These are phyloP conservation scores for Tetragonisca angustula DNA, from an alignment of 2,888 invertebrate species.

Conservation along the genomic window DNA sequence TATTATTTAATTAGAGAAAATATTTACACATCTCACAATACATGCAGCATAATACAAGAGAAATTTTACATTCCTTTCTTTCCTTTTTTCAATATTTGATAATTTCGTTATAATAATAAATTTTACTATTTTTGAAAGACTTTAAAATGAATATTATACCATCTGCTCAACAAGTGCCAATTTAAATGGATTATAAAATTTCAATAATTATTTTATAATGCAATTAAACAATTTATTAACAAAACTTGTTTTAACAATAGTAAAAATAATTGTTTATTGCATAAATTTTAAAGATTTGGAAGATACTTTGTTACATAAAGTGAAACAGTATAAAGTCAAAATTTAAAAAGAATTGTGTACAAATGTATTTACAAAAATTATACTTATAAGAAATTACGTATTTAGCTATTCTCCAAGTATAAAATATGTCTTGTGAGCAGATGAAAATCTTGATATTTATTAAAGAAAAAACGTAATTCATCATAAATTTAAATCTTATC, in stretches of 20 bases:
- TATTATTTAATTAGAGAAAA: slow-evolving; percentile 66
- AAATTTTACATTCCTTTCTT: slow-evolving; percentile 65
- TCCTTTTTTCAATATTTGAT: slow-evolving; percentile 29
- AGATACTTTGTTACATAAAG: slow-evolving; percentile 14
- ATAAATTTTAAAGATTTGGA: slow-evolving; percentile 17
- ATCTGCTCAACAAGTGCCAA: slow-evolving; percentile 53
- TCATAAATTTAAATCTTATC: slow-evolving; percentile 43
- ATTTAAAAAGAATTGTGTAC: slow-evolving; percentile 24
- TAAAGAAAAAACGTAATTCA: slow-evolving; percentile 23
- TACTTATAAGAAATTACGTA: slow-evolving; percentile 2
- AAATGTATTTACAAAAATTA: slow-evolving; percentile 45
- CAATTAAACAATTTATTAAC: slow-evolving; percentile 14
- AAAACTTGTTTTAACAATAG: slow-evolving; percentile 3
- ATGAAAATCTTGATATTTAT: slow-evolving; percentile 34
- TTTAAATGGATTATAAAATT: slow-evolving; percentile 31
- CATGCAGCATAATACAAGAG: slow-evolving; percentile 60
- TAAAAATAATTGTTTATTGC: slow-evolving; percentile 1
- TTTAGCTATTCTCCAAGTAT: slow-evolving; percentile 18
- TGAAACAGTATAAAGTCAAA: slow-evolving; percentile 7
- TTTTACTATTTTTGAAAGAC: slow-evolving; percentile 45
- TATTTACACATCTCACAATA: slow-evolving; percentile 67
- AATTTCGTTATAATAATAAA: slow-evolving; percentile 33
- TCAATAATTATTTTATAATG: neutral
- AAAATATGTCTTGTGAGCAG: slow-evolving; percentile 52
- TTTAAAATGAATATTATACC: slow-evolving; percentile 48